phyloP scores from a whole-genome alignment of 2,888 invertebrate species.

The Papilio demoleus region DNA sequence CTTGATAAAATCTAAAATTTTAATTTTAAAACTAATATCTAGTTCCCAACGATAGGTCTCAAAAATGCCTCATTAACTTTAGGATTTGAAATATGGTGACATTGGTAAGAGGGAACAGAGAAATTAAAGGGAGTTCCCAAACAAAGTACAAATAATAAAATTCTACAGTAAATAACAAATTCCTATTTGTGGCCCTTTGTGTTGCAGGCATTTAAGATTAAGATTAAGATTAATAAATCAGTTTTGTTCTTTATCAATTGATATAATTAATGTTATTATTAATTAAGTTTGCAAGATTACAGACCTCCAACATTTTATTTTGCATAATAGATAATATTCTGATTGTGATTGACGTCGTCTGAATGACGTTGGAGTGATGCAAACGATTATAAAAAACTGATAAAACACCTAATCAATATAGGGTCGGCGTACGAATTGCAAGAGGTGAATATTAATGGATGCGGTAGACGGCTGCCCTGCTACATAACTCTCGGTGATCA shows the following conservation, averaged over 20 bases:
- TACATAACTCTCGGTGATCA: conserved; percentile 68
- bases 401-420: conserved; percentile 52
- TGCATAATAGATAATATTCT: neutral
- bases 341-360: neutral
- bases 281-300: conserved; percentile 8
- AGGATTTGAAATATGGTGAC: neutral
- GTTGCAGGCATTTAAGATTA: neutral
- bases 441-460: conserved; percentile 69
- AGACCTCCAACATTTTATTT: neutral
- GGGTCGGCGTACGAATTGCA: conserved; percentile 72
- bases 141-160: neutral
- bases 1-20: conserved; percentile 8
- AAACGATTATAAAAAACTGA: neutral
- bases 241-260: conserved; percentile 18
- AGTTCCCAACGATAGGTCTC: no score
- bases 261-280: neutral
- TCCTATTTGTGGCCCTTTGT: neutral
- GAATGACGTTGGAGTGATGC: neutral
- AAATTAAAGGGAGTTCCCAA: no score
- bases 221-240: neutral
- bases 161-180: neutral
- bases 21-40: no score
- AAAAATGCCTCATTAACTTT: neutral
- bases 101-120: neutral
- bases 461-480: conserved; percentile 64